Conservation (phyloP, 2,797 vertebrate species). For the Gallirallus australis region DNA sequence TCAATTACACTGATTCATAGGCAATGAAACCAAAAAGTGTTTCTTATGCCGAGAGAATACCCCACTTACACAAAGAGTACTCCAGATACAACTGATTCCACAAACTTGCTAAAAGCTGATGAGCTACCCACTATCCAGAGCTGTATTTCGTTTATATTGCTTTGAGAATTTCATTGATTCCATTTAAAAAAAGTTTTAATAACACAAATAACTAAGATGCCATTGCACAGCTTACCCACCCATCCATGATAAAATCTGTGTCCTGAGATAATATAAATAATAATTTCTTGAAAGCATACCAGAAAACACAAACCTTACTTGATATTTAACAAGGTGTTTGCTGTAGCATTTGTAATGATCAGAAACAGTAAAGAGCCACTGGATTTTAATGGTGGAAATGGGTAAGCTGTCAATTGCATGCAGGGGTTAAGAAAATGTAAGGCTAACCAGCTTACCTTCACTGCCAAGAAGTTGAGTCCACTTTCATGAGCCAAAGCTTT, state of each 20-base stretch:
- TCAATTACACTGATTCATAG: conserved; percentile 39
- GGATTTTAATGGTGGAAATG: neutral
- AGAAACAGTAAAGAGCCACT: neutral
- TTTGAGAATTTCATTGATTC: neutral
- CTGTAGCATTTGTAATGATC: neutral
- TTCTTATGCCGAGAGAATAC: conserved; percentile 3
- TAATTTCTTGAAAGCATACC: neutral
- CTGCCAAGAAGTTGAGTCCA: conserved; percentile 93
- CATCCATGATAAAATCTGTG: neutral
- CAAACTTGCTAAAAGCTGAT: neutral
- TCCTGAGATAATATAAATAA: neutral
- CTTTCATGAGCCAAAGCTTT: conserved; percentile 96
- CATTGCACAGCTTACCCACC: neutral
- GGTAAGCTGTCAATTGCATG: neutral
- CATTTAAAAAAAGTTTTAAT: neutral
- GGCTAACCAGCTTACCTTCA: conserved; percentile 85
- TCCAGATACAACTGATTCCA: neutral
- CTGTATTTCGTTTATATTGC: neutral
- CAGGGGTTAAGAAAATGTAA: neutral
- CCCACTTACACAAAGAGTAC: neutral
- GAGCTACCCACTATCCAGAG: neutral
- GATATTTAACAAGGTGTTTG: neutral
- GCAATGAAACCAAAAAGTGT: neutral
- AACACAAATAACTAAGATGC: neutral
- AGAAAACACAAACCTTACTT: neutral